A percentile compares a stretch with the other conserved stretches of the same genome.
Conservation (phyloP, 2,888 invertebrate genomes). For the Abrostola tripartita region DNA sequence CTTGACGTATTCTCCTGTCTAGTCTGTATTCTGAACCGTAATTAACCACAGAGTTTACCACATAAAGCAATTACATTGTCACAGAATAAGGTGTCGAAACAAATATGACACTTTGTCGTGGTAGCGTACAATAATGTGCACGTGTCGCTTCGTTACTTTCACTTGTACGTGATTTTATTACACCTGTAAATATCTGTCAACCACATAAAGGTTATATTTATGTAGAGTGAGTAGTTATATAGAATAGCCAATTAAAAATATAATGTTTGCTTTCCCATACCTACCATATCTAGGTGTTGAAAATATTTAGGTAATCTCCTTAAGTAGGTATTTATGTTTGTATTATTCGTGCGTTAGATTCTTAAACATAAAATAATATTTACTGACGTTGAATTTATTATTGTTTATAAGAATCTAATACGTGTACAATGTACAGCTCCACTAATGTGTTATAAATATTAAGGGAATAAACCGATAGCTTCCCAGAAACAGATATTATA, state of each 20-base stretch:
- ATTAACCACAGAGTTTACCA: too few relatives aligned
- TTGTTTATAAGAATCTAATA: too few relatives aligned
- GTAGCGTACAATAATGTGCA: background rate
- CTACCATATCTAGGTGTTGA: conserved; percentile 28
- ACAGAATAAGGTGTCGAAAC: background rate
- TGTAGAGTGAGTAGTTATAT: too few relatives aligned
- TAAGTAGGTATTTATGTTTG: too few relatives aligned
- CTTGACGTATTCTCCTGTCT: too few relatives aligned
- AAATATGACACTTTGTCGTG: background rate
- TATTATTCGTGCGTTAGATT: too few relatives aligned
- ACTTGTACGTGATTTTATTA: background rate
- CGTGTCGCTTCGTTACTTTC: background rate
- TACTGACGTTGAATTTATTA: too few relatives aligned
- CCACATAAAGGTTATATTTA: background rate
- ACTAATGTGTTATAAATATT: conserved; percentile 37
- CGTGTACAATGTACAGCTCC: conserved; percentile 39
- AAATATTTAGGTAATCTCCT: conserved; percentile 47
- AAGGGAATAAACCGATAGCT: conserved; percentile 30
- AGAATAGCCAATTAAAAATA: conserved; percentile 23
- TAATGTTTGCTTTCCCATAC: conserved; percentile 8
- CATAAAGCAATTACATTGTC: background rate
- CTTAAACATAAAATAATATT: too few relatives aligned
- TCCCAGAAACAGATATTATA: conserved; percentile 39
- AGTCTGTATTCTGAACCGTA: too few relatives aligned
- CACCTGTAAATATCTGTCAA: background rate